A percentile compares a stretch with the other conserved stretches of the same genome.
phyloP scores from a whole-genome alignment of 2,113 vertebrate genomes.

The Turdus rufiventris region DNA sequence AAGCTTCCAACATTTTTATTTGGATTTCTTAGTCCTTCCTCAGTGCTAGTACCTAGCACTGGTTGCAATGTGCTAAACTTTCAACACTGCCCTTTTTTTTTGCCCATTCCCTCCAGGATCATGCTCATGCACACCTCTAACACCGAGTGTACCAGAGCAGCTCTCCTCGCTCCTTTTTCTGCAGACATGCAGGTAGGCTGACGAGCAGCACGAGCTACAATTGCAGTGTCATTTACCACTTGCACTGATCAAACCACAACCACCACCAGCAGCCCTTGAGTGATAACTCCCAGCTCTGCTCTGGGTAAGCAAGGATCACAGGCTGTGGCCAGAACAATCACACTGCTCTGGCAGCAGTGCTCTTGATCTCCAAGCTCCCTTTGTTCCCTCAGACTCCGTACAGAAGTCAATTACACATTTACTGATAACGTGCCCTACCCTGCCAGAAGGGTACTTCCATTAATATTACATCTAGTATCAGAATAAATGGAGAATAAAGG shows the following conservation, averaged over 20 bases:
- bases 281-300: background rate
- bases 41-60: too few species aligned
- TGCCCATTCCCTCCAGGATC: background rate
- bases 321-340: background rate
- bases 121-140: rapidly evolving
- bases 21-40: background rate
- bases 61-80: background rate
- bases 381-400: background rate
- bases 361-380: conserved; percentile 1
- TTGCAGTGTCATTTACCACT: background rate
- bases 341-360: background rate
- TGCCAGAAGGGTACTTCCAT: conserved; percentile 1
- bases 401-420: conserved; percentile 21
- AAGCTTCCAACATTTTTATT: background rate
- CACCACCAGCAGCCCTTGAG: background rate
- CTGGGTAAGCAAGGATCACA: background rate
- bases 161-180: background rate
- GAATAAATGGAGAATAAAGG: conserved; percentile 20
- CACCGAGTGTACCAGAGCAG: rapidly evolving
- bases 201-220: background rate
- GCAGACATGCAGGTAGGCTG: background rate
- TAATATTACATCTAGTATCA: background rate
- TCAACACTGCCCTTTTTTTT: background rate
- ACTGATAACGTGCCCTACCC: background rate
- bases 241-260: background rate